Percentiles rank a stretch among this genome's conserved stretches.
Evolutionary conservation across 1,140 invertebrate species (phyloP).

Genomic region (Pogonognathellus flavescens): DNA sequence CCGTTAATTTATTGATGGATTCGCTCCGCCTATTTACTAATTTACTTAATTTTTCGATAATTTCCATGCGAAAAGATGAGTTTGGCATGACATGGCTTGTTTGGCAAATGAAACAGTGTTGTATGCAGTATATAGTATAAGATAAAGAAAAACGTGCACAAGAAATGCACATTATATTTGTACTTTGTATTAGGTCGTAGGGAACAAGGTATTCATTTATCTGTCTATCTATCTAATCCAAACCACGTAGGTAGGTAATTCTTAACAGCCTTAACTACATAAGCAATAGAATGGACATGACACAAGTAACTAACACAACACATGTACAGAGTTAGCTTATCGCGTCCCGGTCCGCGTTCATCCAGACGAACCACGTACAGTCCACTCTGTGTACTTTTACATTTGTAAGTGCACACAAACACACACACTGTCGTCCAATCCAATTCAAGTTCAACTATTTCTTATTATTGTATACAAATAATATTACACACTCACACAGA

Average conservation of each 20-base stretch:
- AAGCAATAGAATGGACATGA: slow-evolving; percentile 46
- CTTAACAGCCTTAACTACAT: slow-evolving; percentile 42
- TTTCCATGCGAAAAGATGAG: background rate
- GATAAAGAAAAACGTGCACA: slow-evolving; percentile 8
- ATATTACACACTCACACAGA: too few species aligned
- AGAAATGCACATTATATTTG: slow-evolving; percentile 18
- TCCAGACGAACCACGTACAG: background rate
- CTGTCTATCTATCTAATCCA: slow-evolving; percentile 47
- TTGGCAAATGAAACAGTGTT: background rate
- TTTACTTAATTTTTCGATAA: slow-evolving; percentile 14
- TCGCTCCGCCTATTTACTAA: slow-evolving; percentile 16
- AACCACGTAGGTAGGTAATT: slow-evolving; percentile 43
- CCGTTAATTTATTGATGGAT: slow-evolving; percentile 24
- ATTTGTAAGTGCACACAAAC: too few species aligned
- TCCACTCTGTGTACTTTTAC: background rate
- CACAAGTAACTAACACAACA: slow-evolving; percentile 32
- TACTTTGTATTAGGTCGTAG: slow-evolving; percentile 2
- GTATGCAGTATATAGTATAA: background rate
- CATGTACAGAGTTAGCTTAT: slow-evolving; percentile 48
- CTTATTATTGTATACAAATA: background rate
- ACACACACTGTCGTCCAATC: background rate
- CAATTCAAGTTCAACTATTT: background rate
- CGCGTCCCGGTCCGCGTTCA: background rate
- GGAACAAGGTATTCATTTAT: slow-evolving; percentile 40
- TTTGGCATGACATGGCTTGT: background rate